Conservation (phyloP, 2,888 invertebrate genomes). For the Icerya purchasi region DNA sequence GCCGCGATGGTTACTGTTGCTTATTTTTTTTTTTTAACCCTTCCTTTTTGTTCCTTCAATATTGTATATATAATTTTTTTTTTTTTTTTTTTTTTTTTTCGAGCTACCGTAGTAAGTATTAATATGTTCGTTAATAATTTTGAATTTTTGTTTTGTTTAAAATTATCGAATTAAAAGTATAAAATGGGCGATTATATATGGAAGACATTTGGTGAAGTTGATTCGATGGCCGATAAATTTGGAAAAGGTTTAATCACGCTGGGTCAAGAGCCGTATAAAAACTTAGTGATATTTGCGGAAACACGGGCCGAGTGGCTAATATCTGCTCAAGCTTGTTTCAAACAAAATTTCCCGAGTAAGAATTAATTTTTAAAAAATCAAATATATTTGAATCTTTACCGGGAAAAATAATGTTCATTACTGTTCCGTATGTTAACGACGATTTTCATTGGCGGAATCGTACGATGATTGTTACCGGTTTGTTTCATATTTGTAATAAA, state of each 20-base stretch:
- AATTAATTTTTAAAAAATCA: neutral
- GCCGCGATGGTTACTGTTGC: too few relatives aligned
- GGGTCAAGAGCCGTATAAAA: conserved; percentile 47
- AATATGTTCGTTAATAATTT: neutral
- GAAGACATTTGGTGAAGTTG: conserved; percentile 61
- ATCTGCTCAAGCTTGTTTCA: conserved; percentile 87
- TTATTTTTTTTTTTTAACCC: too few relatives aligned
- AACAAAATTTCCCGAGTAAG: conserved; percentile 64
- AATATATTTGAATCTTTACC: too few relatives aligned
- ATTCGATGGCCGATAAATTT: conserved; percentile 50
- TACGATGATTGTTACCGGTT: too few relatives aligned
- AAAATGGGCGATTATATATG: conserved; percentile 84
- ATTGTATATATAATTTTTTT: neutral
- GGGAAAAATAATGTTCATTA: too few relatives aligned
- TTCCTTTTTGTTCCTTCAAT: too few relatives aligned
- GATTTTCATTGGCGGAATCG: too few relatives aligned
- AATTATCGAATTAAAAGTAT: conserved; percentile 33
- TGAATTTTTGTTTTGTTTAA: conserved; percentile 19
- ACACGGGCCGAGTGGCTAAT: conserved; percentile 97
- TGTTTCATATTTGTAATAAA: too few relatives aligned
- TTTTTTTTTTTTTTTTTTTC: conserved; percentile 1
- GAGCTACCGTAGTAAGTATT: conserved; percentile 3
- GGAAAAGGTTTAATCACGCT: conserved; percentile 64
- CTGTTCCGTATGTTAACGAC: too few relatives aligned
- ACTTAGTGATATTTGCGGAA: conserved; percentile 87